Conservation (phyloP, 2,113 vertebrate genomes). For the Leiothrix lutea region DNA sequence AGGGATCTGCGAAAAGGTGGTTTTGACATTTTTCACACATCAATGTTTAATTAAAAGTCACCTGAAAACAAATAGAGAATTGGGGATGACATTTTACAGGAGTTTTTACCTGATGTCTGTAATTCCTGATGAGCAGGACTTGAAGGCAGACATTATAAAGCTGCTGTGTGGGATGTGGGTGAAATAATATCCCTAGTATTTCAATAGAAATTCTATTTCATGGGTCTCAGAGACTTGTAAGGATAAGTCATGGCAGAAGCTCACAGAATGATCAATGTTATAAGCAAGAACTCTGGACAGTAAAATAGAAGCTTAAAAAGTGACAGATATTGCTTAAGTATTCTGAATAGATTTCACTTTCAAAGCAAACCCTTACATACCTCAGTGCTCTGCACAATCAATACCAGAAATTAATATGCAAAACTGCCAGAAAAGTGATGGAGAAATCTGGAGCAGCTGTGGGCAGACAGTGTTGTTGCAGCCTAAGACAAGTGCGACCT, state of each 20-base stretch:
- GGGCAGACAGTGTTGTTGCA: not conserved
- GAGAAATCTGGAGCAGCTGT: not conserved
- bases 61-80: conserved; percentile 40
- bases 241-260: not conserved
- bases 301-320: not conserved
- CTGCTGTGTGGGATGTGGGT: not conserved
- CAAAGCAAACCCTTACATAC: not conserved
- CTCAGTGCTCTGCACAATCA: not conserved
- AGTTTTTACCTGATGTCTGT: not conserved
- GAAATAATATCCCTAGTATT: not conserved
- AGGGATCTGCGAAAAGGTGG: not conserved
- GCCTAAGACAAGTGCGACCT: not conserved
- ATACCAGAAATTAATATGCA: conserved; percentile 15
- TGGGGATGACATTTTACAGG: conserved; percentile 11
- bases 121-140: not conserved
- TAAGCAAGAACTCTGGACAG: not conserved
- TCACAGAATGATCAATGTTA: conserved; percentile 4
- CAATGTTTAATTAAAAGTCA: conserved; percentile 48
- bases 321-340: not conserved
- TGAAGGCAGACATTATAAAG: not conserved
- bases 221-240: not conserved
- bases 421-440: not conserved
- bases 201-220: not conserved
- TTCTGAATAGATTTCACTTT: conserved; percentile 8
- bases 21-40: conserved; percentile 35